Base-by-base conservation (phyloP, 2,797 vertebrate genomes). In the Chrosomus eos region DNA sequence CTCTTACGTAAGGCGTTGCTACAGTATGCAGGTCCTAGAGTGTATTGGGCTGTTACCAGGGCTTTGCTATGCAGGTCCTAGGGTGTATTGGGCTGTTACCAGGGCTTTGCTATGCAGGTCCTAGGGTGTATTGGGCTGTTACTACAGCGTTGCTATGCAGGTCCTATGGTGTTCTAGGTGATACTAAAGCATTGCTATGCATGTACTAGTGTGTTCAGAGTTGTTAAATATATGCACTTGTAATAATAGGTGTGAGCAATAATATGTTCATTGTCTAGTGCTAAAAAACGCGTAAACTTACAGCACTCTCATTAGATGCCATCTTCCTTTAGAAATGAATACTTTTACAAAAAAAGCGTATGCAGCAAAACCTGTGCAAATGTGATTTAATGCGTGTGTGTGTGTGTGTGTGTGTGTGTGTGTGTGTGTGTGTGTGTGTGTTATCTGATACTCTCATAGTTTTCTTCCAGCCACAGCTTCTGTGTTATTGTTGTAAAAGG, bases 291-390 rank as follows among this genome's bases (percentile, higher is more conserved):
- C 3, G 3, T 55, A 23, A 23, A 4, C 8, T 4, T 58, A 58
- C 53, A 28, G 23, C 26, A 19, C 55, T 66, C 26, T 26, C 5
- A 70, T 31, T 13, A 68, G 18, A 60, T 82, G 83, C 48, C 51
- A 28, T 28, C 66, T 80, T 23, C 66, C 87, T 85, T 89, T 81
- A 84, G 58, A 85, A 77, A 71, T 78, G 70, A 91, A 88, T 89
- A 86, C 84, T 82, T 82, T 83, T 80, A 86, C 28, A 33, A 77
- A 80, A 89, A 14, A 62, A 68, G 60, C 23, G 84, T 80, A 21
- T 31, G 60, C 23, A 28, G 72, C 53, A 38, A 62, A 76, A 58
- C 64, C 28, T 67, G 13, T 8, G 19, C 77, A 18, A n/a, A 43
- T 33, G 77, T 66, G 11, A 67, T 67, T 80, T 51, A 13, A 31